Conservation (phyloP, 1,140 invertebrate species). For the Campodea augens region DNA sequence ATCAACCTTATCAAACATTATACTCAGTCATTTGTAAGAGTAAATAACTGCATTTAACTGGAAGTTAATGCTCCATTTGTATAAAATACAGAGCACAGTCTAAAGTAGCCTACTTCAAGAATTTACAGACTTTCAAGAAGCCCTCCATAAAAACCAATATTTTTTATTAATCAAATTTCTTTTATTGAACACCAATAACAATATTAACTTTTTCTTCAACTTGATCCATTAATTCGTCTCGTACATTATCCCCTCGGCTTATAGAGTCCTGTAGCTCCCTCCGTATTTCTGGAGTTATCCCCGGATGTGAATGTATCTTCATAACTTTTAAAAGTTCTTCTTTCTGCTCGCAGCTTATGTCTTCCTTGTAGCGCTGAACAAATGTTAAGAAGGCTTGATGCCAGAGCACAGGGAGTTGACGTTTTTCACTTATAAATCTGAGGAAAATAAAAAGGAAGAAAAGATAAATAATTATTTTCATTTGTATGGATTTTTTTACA, state of each 20-base stretch:
- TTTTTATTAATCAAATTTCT: too few species aligned
- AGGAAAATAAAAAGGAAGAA: conserved; percentile 15
- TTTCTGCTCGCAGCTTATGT: conserved; percentile 81
- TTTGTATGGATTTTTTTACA: neutral
- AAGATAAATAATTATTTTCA: conserved; percentile 5
- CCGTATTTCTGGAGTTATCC: conserved; percentile 66
- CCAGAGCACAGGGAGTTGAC: conserved; percentile 86
- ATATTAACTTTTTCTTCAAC: conserved; percentile 28
- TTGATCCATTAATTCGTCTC: too few species aligned
- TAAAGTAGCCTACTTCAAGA: too few species aligned
- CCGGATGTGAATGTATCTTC: conserved; percentile 53
- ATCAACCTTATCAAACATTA: too few species aligned
- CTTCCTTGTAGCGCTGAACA: conserved; percentile 85
- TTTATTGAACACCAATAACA: conserved; percentile 3
- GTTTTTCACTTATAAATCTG: conserved; percentile 64
- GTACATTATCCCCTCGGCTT: conserved; percentile 41
- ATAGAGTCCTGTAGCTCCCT: conserved; percentile 62
- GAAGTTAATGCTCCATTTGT: too few species aligned
- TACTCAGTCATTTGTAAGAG: too few species aligned
- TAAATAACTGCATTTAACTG: too few species aligned
- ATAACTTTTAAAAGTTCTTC: conserved; percentile 64
- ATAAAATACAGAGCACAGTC: too few species aligned
- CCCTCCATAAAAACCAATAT: too few species aligned
- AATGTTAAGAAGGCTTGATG: conserved; percentile 89
- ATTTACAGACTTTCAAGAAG: too few species aligned